Evolutionary conservation across 2,113 vertebrate genomes (phyloP).

Genomic region (Tyto alba): DNA sequence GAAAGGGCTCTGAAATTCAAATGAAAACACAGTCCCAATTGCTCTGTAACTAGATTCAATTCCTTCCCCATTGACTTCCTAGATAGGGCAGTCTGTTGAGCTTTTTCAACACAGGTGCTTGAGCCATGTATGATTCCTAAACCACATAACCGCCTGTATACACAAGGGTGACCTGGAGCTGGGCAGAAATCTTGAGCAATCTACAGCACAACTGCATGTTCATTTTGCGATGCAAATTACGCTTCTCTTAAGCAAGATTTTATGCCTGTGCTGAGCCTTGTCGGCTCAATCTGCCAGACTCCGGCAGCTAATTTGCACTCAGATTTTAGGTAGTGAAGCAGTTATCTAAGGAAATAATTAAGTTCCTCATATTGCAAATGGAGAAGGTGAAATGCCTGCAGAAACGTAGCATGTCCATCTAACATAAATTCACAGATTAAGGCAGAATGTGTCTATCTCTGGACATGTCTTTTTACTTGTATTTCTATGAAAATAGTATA

Average conservation of each 20-base stretch:
- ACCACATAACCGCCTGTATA: accelerated
- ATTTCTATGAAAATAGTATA: background rate
- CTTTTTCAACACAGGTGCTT: background rate
- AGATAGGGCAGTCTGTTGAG: background rate
- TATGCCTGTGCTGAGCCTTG: background rate
- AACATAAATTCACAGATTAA: background rate
- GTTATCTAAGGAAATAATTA: background rate
- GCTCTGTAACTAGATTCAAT: background rate
- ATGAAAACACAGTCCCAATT: background rate
- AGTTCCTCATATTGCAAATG: background rate
- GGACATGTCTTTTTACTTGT: background rate
- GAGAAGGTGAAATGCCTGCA: background rate
- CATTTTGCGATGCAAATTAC: background rate
- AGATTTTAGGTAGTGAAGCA: background rate
- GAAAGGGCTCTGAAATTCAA: background rate
- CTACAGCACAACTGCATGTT: background rate
- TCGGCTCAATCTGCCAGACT: background rate
- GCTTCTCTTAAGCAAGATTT: background rate
- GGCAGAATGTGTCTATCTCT: background rate
- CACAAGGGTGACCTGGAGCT: background rate
- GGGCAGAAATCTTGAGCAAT: background rate
- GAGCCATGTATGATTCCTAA: background rate
- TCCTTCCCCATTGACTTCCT: background rate
- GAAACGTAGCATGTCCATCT: background rate
- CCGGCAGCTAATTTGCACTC: background rate